Evolutionary conservation across 1,140 invertebrate genomes (phyloP).

Genomic region (Zaprionus ghesquierei): DNA sequence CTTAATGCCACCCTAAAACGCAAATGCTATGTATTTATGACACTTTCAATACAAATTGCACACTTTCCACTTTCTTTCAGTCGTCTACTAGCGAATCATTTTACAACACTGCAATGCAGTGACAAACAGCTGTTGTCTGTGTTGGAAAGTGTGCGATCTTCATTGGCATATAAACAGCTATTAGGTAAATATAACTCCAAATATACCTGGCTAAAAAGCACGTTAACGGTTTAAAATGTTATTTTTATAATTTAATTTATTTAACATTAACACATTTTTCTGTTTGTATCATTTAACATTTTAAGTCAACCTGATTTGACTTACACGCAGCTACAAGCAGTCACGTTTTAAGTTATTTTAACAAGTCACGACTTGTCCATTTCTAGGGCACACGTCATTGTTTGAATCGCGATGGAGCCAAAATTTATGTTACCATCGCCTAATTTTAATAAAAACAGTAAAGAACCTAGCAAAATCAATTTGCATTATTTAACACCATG

Average conservation of each 20-base stretch:
- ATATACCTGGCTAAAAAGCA: background rate
- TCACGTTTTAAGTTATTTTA: background rate
- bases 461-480: slow-evolving; percentile 12
- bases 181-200: background rate
- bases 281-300: background rate
- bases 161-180: background rate
- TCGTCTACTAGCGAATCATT: background rate
- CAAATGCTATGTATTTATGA: slow-evolving; percentile 21
- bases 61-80: slow-evolving; percentile 30
- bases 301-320: background rate
- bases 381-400: slow-evolving; percentile 42
- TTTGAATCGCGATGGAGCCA: slow-evolving; percentile 49
- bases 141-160: background rate
- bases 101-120: slow-evolving; percentile 2
- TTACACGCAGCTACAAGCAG: too few species aligned
- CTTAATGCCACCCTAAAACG: slow-evolving; percentile 15
- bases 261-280: background rate
- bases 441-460: slow-evolving; percentile 56
- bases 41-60: slow-evolving; percentile 39
- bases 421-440: slow-evolving; percentile 70
- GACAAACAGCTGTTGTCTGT: slow-evolving; percentile 17
- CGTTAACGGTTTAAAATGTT: background rate
- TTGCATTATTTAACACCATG: slow-evolving; percentile 72
- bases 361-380: background rate
- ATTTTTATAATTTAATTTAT: background rate